Base-by-base conservation (phyloP, 2,113 vertebrate species). In the Heteronetta atricapilla region DNA sequence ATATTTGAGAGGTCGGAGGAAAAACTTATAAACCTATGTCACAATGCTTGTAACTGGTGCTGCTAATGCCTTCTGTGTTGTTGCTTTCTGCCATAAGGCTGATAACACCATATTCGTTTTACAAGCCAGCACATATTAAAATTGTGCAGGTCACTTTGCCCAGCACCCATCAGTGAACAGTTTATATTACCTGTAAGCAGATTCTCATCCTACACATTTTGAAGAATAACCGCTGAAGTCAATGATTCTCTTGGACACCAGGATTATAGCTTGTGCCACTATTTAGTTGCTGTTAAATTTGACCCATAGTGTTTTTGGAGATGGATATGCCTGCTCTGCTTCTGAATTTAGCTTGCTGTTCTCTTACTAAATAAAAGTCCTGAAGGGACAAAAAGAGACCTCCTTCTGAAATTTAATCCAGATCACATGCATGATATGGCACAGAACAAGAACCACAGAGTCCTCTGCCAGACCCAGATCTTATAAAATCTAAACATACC, bases 401-500 rank as follows among this genome's bases (percentile, higher is more conserved):
- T 86, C 38, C 21, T 48, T 86, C 56, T 73, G 84, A 88, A 92
- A 93, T 75, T 75, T 60, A 86, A 88, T 86, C 62, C 53, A 64
- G 77, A 68, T 87, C 59, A 58, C 63, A 78, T 4, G 2, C 11
- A 19, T 38, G 44, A 50, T 85, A 36, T 19, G 31, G 50, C 58
- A 68, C 3, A 1, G 74, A 79, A 17, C 86, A 94, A 89, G 90
- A 93, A 75, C 12, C 40, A 52, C n/a, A 31, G 84, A 69, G 50
- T 48, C n/a, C 70, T 90, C 66, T 93, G 92, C 86, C 86, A 95
- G 73, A 33, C 59, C 59, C 42, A 60, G 56, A 44, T 72, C 72
- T 91, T 89, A 53, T 73, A 90, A 91, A 95, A 92, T 86, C 67
- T 70, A 75, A 89, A 86, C 1, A 19, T n/a, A 75, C 83, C 70